Evolutionary conservation across 2,113 vertebrate genomes (phyloP), one percentile per base, ranked within the genome.

Genomic region (Erythrolamprus reginae): DNA sequence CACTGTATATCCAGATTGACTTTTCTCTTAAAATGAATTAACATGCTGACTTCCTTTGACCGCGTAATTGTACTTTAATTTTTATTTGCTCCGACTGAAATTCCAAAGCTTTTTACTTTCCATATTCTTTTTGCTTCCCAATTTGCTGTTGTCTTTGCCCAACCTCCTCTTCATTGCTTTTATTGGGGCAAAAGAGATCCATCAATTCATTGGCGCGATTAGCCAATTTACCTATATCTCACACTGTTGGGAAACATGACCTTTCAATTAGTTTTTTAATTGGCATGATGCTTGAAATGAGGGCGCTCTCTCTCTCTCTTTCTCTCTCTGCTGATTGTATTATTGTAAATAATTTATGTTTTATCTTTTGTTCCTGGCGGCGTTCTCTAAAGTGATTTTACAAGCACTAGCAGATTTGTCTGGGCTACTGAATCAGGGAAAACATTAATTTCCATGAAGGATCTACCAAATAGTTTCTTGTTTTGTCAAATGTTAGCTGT

Each of bases 291-390:
- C 45, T n/a, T 53, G 83, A 53, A 70, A 58, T 10, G 58, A 61
- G 77, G 45, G 86, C 70, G 56, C 70, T 87, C 85, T 10, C n/a
- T 86, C 70, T 82, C 70, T 87, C 85, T 10, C n/a, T n/a, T 5
- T 45, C 45, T 45, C 45, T 45, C 85, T 10, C n/a, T 47, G 45
- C 45, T 83, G 90, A 91, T 84, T 84, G 28, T 83, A 33, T 91
- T 82, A 55, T 50, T 50, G 86, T 88, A 91, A 91, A 91, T 91
- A 91, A 91, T 91, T 83, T 83, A 88, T 42, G 90, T 23, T 85
- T 91, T 47, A 88, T 91, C 70, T 91, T 88, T 84, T 58, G 86
- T 86, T 84, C 17, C 53, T n/a, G 86, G 90, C 90, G 12, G 33
- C 38, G 70, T 91, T 88, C 65, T 91, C 87, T 58, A 91, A 91